Evolutionary conservation across 2,797 vertebrate species (phyloP), one percentile per base, ranked within the genome.

Genomic region (Enteromius argenteus): DNA sequence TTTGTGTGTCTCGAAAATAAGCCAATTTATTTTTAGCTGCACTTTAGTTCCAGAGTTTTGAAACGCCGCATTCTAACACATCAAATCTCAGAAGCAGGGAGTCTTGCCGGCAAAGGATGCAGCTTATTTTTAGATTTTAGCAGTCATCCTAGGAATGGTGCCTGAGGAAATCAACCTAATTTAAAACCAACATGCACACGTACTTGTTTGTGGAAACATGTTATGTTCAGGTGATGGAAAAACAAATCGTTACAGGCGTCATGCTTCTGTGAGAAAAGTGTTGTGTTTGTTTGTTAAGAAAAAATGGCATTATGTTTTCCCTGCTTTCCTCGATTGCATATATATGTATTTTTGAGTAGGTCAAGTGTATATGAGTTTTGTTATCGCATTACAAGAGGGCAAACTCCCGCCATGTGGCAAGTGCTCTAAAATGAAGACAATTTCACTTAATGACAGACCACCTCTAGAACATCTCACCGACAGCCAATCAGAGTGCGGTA

Each of bases 1-100:
- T 66, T 62, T 73, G 80, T 17, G 27, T 8, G 21, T 49, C 23
- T 67, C 0, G 1, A 37, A 71, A 68, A 76, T 32, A 73, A 46
- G 51, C 42, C 30, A 14, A 8, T 69, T 66, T 79, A 87, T 86
- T 81, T 87, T 84, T 86, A 88, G 83, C 75, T 39, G 71, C 72
- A 81, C 84, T 84, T 87, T 85, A 76, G 69, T 80, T 84, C 60
- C 32, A 90, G 89, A 84, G 91, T 86, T 90, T 90, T 87, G 91
- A 91, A 86, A 89, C 37, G 0, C 78, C n/a, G 8, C 46, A 84
- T 80, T 81, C 76, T 82, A 85, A 83, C 56, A 81, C 77, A 66
- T 86, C 74, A 86, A 56, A 84, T 86, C 84, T 69, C 68, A 86
- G 66, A 81, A 4, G 46, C 78, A 60, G 35, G 27, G 49, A 81